Percentiles rank a stretch among this genome's conserved stretches.
Conservation (phyloP, 2,888 invertebrate species). For the Copidosoma aretas region DNA sequence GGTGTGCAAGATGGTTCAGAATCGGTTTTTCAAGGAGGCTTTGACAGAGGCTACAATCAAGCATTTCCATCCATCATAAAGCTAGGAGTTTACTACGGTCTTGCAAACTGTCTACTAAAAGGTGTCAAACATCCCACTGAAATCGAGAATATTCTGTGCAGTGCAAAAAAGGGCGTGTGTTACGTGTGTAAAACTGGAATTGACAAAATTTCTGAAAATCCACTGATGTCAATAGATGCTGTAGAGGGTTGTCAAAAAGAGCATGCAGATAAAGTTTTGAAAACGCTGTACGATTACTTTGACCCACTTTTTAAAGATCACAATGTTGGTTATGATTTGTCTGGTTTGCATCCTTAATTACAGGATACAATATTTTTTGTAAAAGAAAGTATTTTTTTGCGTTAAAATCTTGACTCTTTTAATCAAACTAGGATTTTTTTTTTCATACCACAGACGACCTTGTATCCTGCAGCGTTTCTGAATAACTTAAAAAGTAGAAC, state of each 20-base stretch:
- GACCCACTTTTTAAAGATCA: constrained; percentile 46
- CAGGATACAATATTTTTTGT: no score
- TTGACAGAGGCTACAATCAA: constrained; percentile 73
- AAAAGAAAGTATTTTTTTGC: no score
- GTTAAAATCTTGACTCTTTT: no score
- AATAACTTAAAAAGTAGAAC: no score
- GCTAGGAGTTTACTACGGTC: constrained; percentile 65
- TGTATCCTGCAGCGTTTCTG: no score
- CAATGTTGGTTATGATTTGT: constrained; percentile 27
- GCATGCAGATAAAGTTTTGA: constrained; percentile 48
- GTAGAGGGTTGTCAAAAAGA: constrained; percentile 52
- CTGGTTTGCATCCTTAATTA: background rate
- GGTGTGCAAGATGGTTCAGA: constrained; percentile 72
- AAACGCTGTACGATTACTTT: constrained; percentile 51
- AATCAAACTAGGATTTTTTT: no score
- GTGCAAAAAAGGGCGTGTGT: constrained; percentile 54
- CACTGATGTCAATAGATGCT: constrained; percentile 45
- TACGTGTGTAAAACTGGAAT: constrained; percentile 49
- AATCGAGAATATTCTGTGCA: constrained; percentile 48
- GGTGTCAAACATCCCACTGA: constrained; percentile 47
- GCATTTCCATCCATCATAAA: constrained; percentile 70
- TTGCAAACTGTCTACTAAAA: constrained; percentile 43
- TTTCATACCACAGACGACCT: no score
- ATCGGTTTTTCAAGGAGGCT: constrained; percentile 71
- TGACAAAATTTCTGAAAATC: constrained; percentile 26